Base-by-base conservation (phyloP, 2,797 vertebrate species). In the Xyrichtys novacula region DNA sequence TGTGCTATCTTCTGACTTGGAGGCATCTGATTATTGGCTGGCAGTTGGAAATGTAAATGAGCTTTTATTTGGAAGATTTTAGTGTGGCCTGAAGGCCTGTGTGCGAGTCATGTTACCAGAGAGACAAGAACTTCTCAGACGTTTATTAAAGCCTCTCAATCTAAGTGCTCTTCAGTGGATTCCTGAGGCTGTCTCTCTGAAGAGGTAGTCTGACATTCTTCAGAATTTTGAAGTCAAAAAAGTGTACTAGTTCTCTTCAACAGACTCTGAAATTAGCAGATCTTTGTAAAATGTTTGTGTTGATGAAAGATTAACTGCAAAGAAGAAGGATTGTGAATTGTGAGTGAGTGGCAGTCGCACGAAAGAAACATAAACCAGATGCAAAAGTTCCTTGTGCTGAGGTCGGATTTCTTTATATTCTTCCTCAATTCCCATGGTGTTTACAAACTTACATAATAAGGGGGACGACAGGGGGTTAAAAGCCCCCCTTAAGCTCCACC, bases 1-100 rank as follows among this genome's bases (percentile, higher is more conserved):
- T 16, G n/a, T 48, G 29, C 25, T 25, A 29, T 28, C 5, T 20
- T 55, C 12, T 66, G 49, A 60, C 65, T 65, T 7, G 1, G 38
- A 77, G 71, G 71, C 57, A 60, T 67, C 46, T 59, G 55, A 61
- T 71, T 69, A 78, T 57, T 65, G 22, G 20, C 39, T 76, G 71
- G 83, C 72, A 74, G 67, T 38, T 68, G 17, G 40, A 69, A 75
- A 19, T 47, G 61, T 68, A 74, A 68, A 70, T 54, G 40, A 60
- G 47, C n/a, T 23, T 16, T 71, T 32, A 42, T 66, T 76, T 59
- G 20, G 28, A 20, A 20, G 39, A 55, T 44, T 71, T 70, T 40
- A 29, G 8, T 20, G 3, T 7, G 42, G 62, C 60, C 53, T 67
- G 14, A 53, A 39, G 63, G 44, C 22, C 17, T 50, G 8, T 56